These are phyloP conservation scores for Macquaria australasica DNA, from an alignment of 2,113 vertebrate species.

Conservation along the genomic window DNA sequence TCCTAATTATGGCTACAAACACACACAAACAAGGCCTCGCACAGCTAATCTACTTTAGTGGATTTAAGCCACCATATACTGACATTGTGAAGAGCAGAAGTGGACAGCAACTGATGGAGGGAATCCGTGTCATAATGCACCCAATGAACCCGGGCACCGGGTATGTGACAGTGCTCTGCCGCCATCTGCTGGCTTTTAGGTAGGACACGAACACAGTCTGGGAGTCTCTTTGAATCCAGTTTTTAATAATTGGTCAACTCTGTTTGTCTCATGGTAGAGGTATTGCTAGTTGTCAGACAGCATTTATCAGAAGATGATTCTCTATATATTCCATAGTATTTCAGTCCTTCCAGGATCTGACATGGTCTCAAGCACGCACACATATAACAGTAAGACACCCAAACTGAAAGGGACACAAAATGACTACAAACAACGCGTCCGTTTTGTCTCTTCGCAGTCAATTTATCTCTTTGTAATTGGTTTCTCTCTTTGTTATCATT, in stretches of 20 bases:
- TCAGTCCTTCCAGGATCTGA: not conserved
- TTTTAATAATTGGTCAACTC: not conserved
- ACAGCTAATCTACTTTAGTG: slow-evolving; percentile 65
- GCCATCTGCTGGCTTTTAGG: slow-evolving; percentile 67
- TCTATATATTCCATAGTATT: not conserved
- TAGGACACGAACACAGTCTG: fast-evolving
- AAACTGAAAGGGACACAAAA: not conserved
- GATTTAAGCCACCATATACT: slow-evolving; percentile 52
- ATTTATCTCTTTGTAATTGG: not conserved
- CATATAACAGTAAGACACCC: not conserved
- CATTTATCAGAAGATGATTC: not conserved
- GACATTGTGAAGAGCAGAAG: slow-evolving; percentile 61
- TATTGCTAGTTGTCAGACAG: not conserved
- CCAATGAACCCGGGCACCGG: slow-evolving; percentile 61
- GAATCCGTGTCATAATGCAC: slow-evolving; percentile 77
- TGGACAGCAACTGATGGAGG: slow-evolving; percentile 74
- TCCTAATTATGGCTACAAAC: slow-evolving; percentile 72
- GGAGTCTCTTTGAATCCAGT: not conserved
- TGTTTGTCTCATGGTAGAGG: not conserved
- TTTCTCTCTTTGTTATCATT: not conserved
- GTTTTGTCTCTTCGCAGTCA: not conserved
- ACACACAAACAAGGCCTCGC: slow-evolving; percentile 45
- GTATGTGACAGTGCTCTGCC: slow-evolving; percentile 38
- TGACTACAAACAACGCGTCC: not conserved
- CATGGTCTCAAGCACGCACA: not conserved